These are phyloP conservation scores for Hippocampus zosterae DNA, from an alignment of 2,113 vertebrate species.

Conservation along the genomic window DNA sequence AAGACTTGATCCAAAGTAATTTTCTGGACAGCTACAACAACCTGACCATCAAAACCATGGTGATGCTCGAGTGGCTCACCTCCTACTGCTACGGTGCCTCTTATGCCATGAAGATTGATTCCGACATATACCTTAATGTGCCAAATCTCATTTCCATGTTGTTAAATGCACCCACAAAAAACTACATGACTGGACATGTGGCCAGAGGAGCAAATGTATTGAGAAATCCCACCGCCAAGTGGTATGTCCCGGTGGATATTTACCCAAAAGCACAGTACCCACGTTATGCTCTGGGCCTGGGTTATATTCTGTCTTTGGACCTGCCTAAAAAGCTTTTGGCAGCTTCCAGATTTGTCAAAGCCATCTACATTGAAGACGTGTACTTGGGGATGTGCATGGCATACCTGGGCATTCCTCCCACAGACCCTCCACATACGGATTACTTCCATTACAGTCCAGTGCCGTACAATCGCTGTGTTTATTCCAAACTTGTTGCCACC, in stretches of 20 bases:
- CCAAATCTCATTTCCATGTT: conserved; percentile 41
- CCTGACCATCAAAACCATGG: conserved; percentile 78
- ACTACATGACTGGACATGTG: conserved; percentile 54
- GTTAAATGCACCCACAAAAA: background rate
- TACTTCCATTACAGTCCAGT: conserved; percentile 41
- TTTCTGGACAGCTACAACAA: conserved; percentile 81
- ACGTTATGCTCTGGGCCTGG: conserved; percentile 66
- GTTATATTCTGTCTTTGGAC: conserved; percentile 68
- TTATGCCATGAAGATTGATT: conserved; percentile 76
- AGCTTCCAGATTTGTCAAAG: conserved; percentile 42
- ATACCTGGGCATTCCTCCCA: conserved; percentile 40
- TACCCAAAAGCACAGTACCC: conserved; percentile 45
- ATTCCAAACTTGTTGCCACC: conserved; percentile 48
- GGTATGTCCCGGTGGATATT: conserved; percentile 59
- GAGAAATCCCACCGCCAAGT: conserved; percentile 34
- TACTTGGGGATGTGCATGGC: conserved; percentile 67
- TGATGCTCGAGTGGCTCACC: conserved; percentile 80
- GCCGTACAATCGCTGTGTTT: conserved; percentile 42
- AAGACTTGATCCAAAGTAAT: conserved; percentile 75
- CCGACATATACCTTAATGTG: conserved; percentile 75
- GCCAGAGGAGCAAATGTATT: background rate
- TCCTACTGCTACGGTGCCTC: conserved; percentile 59
- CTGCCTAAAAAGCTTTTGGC: conserved; percentile 45
- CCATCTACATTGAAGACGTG: conserved; percentile 75
- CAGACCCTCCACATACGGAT: rapidly evolving